phyloP scores from a whole-genome alignment of 2,797 vertebrate species.

The Xerus rutilus region DNA sequence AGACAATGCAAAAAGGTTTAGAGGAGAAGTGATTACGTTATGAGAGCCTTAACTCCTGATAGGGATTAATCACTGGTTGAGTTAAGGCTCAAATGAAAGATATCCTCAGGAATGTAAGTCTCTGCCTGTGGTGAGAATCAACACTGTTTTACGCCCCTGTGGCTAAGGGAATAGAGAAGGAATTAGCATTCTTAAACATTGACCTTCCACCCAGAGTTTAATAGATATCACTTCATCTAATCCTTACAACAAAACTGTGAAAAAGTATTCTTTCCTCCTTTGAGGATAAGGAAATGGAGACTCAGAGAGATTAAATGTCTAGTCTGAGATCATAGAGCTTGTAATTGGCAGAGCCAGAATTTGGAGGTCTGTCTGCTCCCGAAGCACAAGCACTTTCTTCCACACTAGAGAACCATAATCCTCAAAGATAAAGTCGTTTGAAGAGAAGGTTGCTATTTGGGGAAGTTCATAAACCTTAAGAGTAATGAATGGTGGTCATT shows the following conservation, averaged over 20 bases:
- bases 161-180: background rate
- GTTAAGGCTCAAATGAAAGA: background rate
- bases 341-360: background rate
- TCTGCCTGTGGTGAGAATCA: background rate
- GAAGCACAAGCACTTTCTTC: background rate
- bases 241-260: background rate
- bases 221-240: background rate
- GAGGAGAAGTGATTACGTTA: no score
- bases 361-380: background rate
- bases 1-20: no score
- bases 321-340: background rate
- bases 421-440: background rate
- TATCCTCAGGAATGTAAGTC: no score
- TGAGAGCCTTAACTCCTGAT: no score
- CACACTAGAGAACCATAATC: background rate
- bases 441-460: background rate
- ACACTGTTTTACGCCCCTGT: background rate
- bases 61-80: no score
- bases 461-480: background rate
- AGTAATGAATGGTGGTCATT: background rate
- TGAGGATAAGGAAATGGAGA: constrained; percentile 11
- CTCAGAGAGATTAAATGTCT: background rate
- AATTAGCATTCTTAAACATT: background rate
- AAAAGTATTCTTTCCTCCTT: background rate
- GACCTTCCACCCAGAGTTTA: background rate